phyloP scores from a whole-genome alignment of 1,140 invertebrate species.

The Heliconius himera region DNA sequence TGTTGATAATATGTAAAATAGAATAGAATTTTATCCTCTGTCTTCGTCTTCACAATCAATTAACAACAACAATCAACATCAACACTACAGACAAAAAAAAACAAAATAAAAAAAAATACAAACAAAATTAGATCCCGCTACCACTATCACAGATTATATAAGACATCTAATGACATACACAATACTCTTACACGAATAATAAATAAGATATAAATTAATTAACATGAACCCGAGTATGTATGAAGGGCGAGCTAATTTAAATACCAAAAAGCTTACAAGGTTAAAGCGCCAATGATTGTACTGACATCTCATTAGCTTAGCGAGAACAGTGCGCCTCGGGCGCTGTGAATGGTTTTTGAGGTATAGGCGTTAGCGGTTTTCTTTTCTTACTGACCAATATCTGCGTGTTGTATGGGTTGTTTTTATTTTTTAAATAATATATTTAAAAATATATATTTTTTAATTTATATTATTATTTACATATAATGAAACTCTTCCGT shows the following conservation, averaged over 20 bases:
- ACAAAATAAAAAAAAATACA: neutral
- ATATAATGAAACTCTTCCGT: too few relatives aligned
- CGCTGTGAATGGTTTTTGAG: slow-evolving; percentile 52
- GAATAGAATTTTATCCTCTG: too few relatives aligned
- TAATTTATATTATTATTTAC: too few relatives aligned
- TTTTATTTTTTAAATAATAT: too few relatives aligned
- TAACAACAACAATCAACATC: too few relatives aligned
- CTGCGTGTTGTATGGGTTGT: neutral
- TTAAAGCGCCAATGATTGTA: slow-evolving; percentile 79
- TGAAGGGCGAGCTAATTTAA: slow-evolving; percentile 64
- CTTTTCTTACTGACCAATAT: neutral
- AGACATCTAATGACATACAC: slow-evolving; percentile 13
- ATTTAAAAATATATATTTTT: too few relatives aligned
- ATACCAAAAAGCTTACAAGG: slow-evolving; percentile 76
- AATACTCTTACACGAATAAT: neutral
- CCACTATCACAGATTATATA: neutral
- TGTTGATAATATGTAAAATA: too few relatives aligned
- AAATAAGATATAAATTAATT: slow-evolving; percentile 55
- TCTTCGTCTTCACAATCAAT: too few relatives aligned
- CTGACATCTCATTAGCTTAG: slow-evolving; percentile 81
- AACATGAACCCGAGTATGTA: slow-evolving; percentile 43
- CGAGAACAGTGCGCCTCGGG: slow-evolving; percentile 66
- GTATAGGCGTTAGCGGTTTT: slow-evolving; percentile 34
- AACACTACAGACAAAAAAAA: neutral
- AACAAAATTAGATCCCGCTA: neutral